Evolutionary conservation across 2,797 vertebrate species (phyloP), one percentile per base, ranked within the genome.

Genomic region (Aratinga solstitialis): DNA sequence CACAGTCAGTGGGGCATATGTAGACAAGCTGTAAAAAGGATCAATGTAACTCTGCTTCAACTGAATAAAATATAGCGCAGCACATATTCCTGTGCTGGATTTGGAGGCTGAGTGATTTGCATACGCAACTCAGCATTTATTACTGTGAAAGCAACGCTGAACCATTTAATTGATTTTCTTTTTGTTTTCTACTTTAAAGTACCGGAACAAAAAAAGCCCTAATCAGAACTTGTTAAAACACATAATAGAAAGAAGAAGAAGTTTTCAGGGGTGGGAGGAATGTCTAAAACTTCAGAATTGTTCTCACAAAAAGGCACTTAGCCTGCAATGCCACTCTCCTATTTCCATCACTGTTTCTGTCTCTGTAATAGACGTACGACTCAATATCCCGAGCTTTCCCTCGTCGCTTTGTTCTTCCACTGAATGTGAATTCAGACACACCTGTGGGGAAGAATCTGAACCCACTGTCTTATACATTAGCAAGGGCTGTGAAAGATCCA

Each of bases 321-420:
- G 74, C 47, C 61, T 10, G 7, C 18, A 68, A 17, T 40, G 24
- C 30, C 13, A n/a, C 67, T 62, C 24, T 62, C 21, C 34, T 78
- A 22, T 92, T 47, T 69, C 65, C 82, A 48, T 6, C 59, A 18
- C 16, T 20, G 7, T 22, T 22, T 71, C 38, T 97, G 21, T 95
- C 36, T 95, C 82, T 53, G 9, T 38, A 12, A 75, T 54, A 98
- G 99, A 76, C 98, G 36, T 99, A 99, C 93, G 98, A 98, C 80
- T 97, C 96, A 8, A 1, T 96, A 56, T 42, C 90, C 79, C 98
- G 62, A 77, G 58, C 90, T 10, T 99, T 98, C 79, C 99, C 99
- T 62, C 97, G 98, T 4, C 98, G 99, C 32, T 99, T 99, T 87
- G 98, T 99, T 67, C 98, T 99, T 87, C 99, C 99, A 10, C 97